Evolutionary conservation across 2,888 invertebrate species (phyloP).

Genomic region (Pollenia griseotomentosa): DNA sequence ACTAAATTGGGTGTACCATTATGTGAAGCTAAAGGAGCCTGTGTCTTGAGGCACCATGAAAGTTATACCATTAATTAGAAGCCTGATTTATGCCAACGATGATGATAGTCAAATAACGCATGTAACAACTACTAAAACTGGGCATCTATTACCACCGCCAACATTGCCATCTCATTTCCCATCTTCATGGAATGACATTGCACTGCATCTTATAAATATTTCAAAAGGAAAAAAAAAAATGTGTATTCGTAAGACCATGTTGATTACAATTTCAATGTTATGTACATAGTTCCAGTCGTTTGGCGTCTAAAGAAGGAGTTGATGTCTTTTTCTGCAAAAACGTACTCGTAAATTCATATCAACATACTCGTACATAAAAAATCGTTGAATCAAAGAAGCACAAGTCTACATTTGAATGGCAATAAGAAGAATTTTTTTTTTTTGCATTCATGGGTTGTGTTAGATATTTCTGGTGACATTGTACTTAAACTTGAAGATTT

Average conservation of each 20-base stretch:
- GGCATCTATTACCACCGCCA: slow-evolving; percentile 63
- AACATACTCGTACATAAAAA: neutral
- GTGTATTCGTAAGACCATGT: slow-evolving; percentile 11
- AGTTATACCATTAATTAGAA: slow-evolving; percentile 80
- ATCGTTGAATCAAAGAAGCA: slow-evolving; percentile 22
- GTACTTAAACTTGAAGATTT: slow-evolving; percentile 9
- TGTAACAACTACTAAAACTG: slow-evolving; percentile 49
- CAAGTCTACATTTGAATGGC: slow-evolving; percentile 8
- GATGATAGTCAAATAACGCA: slow-evolving; percentile 73
- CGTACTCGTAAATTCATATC: slow-evolving; percentile 1
- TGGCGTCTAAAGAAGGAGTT: slow-evolving; percentile 14
- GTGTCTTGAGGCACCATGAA: slow-evolving; percentile 49
- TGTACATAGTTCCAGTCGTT: slow-evolving; percentile 2
- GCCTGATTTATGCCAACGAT: slow-evolving; percentile 79
- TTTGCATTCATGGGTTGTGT: neutral
- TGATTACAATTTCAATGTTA: slow-evolving; percentile 35
- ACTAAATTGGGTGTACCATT: slow-evolving; percentile 17
- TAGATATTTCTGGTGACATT: neutral
- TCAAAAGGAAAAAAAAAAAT: slow-evolving; percentile 6
- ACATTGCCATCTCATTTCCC: slow-evolving; percentile 19
- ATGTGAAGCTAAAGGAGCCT: slow-evolving; percentile 7
- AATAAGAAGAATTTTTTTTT: neutral
- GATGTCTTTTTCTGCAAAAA: slow-evolving; percentile 17
- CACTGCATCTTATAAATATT: slow-evolving; percentile 18
- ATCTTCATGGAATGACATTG: slow-evolving; percentile 10